Base-by-base conservation (phyloP, 2,113 vertebrate species). In the Coptodon rendalli region DNA sequence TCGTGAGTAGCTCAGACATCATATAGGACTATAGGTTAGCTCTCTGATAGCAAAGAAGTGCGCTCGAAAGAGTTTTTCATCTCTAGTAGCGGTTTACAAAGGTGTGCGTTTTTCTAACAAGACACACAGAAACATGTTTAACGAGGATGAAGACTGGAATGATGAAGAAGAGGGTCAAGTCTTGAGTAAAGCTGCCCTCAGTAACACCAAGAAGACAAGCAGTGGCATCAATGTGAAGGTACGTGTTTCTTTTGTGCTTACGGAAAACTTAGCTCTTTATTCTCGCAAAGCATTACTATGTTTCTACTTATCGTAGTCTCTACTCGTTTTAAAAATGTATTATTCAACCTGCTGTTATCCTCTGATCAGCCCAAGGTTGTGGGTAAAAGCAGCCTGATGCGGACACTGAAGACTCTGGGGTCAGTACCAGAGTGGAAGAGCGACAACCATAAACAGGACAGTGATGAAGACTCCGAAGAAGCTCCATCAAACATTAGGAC, bases 131-230 rank as follows among this genome's bases (percentile, higher is more conserved):
- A 95, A 86, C 48, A 97, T 97, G 97, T 97, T 97, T 82, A 91
- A 91, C 16, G 95, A 96, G 48, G 96, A 96, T 11, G 95, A 96
- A 63, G 94, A 96, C 45, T 97, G 97, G 97, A 94, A 90, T 11
- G 96, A 97, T 82, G 93, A 90, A 19, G 9, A 84, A 14, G 93
- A 93, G 6, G 81, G 71, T 68, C 38, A 89, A n/a, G 16, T 81
- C 6, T 48, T 87, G 71, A 85, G 50, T 31, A 34, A 85, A n/a
- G 14, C 59, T n/a, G 82, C 84, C 6, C 66, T 68, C 17, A 63
- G 50, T 27, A 83, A 56, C n/a, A 45, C 9, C 8, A 59, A 84
- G 54, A 88, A 86, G 29, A 0, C 57, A 1, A 88, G 52, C 29
- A 80, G 53, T 86, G 81, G 81, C 66, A 6, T 48, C 5, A 29